Evolutionary conservation across 2,888 invertebrate species (phyloP), one percentile per base, ranked within the genome.

Genomic region (Tuta absoluta): DNA sequence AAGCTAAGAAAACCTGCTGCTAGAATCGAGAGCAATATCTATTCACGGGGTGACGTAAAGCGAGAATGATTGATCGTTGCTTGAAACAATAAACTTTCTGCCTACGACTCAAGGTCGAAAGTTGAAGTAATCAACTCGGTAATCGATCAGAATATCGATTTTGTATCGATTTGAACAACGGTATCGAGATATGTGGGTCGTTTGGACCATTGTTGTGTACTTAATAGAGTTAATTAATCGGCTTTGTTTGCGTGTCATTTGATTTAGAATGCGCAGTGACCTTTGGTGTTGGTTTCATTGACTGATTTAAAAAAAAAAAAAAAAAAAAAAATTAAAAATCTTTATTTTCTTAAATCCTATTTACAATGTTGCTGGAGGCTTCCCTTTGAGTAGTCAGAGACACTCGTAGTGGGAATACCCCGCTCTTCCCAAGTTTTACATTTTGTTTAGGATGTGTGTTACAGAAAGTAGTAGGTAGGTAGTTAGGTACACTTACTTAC

Each of bases 81-180:
- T 72, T 65, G 66, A 76, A 78, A 82, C 80, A 82, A 81, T 80
- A 76, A 70, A 76, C 74, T 80, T 76, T 77, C 75, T 73, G 74
- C 71, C 72, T 67, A 72, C 56, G 24, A 56, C 17, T 10, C 45
- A 60, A 60, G 60, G 60, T 60, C 60, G 60, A 33, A 8, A 33
- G 28, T 56, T 56, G 56, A 56, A 33, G 56, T 38, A 58, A 60
- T 60, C 60, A 38, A 38, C n/a, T 60, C 60, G 60, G 45, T 60
- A 60, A 60, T 60, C 60, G 60, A 60, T 60, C 60, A 38, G 12
- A 45, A 60, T 24, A 56, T 60, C 60, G 45, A 45, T n/a, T 10
- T 24, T 33, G n/a, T n/a, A 56, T 56, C 57, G 64, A 64, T 64
- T 67, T 62, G 28, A 45, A 38, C 63, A 59, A 65, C 65, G 57